These are phyloP conservation scores for Entomobrya multifasciata DNA, from an alignment of 2,888 invertebrate species.

Conservation along the genomic window DNA sequence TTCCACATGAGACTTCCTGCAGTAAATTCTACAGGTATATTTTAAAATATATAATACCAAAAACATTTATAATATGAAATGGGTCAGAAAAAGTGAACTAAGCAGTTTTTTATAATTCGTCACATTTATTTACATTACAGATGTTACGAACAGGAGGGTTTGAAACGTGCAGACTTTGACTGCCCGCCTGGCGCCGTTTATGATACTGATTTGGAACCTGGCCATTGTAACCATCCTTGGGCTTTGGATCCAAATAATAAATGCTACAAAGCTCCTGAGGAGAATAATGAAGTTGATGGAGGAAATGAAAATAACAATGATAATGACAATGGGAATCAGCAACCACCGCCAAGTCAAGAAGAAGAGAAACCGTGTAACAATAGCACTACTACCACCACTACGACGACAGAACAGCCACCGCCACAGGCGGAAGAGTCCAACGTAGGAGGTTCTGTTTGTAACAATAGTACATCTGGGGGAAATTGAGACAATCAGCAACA, in stretches of 20 bases:
- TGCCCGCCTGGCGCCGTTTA: slow-evolving; percentile 76
- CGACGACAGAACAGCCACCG: slow-evolving; percentile 41
- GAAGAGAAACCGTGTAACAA: slow-evolving; percentile 43
- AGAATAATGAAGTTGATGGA: slow-evolving; percentile 42
- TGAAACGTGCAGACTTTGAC: slow-evolving; percentile 73
- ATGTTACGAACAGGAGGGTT: slow-evolving; percentile 67
- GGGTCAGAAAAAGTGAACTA: no score
- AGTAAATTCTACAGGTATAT: no score
- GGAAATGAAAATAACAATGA: slow-evolving; percentile 14
- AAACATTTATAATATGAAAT: no score
- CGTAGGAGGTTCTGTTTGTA: slow-evolving; percentile 19
- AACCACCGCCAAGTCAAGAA: slow-evolving; percentile 14
- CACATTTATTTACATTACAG: no score
- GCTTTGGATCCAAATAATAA: slow-evolving; percentile 69
- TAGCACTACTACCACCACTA: slow-evolving; percentile 30
- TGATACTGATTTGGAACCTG: slow-evolving; percentile 69
- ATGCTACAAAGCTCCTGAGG: slow-evolving; percentile 69
- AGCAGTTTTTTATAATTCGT: no score
- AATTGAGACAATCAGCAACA: no score
- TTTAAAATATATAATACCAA: no score
- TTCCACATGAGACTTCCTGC: no score
- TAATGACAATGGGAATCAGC: background rate
- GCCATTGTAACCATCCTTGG: slow-evolving; percentile 76
- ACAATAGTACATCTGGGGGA: slow-evolving; percentile 26
- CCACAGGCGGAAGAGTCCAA: slow-evolving; percentile 19